A percentile compares a stretch with the other conserved stretches of the same genome.
Evolutionary conservation across 2,888 invertebrate genomes (phyloP).

Genomic region (Tachina grossa): DNA sequence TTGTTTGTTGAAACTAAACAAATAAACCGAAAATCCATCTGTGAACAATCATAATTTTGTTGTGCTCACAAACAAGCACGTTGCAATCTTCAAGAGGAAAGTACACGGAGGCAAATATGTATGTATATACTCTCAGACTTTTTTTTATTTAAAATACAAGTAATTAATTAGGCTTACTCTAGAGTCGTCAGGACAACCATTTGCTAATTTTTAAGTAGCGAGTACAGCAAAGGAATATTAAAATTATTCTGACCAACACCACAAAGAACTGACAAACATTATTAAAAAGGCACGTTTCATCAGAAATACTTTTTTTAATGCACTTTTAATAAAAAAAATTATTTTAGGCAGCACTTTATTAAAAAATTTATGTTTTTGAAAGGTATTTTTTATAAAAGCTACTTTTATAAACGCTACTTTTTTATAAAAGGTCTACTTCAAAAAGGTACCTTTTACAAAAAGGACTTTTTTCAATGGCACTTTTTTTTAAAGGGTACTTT

Average conservation of each 20-base stretch:
- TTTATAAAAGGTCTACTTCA: background rate
- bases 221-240: no score
- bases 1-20: constrained; percentile 36
- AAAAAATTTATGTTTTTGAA: background rate
- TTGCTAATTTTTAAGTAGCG: no score
- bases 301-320: background rate
- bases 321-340: background rate
- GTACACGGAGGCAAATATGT: background rate
- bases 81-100: background rate
- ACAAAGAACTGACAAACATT: no score
- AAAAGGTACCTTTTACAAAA: background rate
- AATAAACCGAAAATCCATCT: constrained; percentile 51
- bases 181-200: no score
- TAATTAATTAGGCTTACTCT: no score
- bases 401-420: background rate
- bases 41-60: constrained; percentile 48
- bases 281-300: background rate
- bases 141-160: no score
- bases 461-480: background rate
- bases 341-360: background rate
- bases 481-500: background rate
- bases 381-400: background rate
- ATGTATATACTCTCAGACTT: background rate
- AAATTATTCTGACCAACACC: no score
- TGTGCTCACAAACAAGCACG: background rate